These are phyloP conservation scores for Catocala fraxini DNA, from an alignment of 2,888 invertebrate genomes.

Conservation along the genomic window DNA sequence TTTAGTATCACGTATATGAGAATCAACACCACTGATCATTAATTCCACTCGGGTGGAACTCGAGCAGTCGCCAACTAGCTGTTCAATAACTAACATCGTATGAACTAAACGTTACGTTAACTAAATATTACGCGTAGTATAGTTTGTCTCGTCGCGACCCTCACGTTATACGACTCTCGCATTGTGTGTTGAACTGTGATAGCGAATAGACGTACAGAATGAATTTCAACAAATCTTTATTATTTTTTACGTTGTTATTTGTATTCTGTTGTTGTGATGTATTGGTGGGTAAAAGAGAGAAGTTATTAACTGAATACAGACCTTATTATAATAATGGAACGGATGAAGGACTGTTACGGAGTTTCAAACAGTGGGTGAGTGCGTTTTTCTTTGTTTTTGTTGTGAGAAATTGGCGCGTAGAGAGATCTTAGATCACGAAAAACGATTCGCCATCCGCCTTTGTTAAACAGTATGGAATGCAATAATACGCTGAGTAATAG, in stretches of 20 bases:
- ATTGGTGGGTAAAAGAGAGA: conserved; percentile 19
- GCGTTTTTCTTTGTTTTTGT: background rate
- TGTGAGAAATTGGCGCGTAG: background rate
- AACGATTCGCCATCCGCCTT: background rate
- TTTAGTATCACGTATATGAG: too few relatives aligned
- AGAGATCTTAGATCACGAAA: too few relatives aligned
- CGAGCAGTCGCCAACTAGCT: too few relatives aligned
- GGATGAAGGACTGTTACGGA: conserved; percentile 3
- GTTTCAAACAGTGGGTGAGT: conserved; percentile 19
- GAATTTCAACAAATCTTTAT: conserved; percentile 9
- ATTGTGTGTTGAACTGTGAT: conserved; percentile 3
- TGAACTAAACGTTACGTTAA: background rate
- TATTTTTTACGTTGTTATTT: conserved; percentile 14
- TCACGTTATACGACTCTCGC: too few relatives aligned
- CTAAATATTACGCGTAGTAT: conserved; percentile 1
- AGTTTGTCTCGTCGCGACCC: background rate
- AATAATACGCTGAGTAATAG: too few relatives aligned
- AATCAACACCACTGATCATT: too few relatives aligned
- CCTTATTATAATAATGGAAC: conserved; percentile 8
- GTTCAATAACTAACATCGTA: too few relatives aligned
- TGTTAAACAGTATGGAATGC: too few relatives aligned
- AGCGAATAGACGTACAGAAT: conserved; percentile 11
- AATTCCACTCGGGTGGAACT: too few relatives aligned
- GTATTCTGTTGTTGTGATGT: conserved; percentile 19
- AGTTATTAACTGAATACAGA: conserved; percentile 7